These are phyloP conservation scores for Dicrostonyx torquatus DNA, from an alignment of 2,797 vertebrate species.

Conservation along the genomic window DNA sequence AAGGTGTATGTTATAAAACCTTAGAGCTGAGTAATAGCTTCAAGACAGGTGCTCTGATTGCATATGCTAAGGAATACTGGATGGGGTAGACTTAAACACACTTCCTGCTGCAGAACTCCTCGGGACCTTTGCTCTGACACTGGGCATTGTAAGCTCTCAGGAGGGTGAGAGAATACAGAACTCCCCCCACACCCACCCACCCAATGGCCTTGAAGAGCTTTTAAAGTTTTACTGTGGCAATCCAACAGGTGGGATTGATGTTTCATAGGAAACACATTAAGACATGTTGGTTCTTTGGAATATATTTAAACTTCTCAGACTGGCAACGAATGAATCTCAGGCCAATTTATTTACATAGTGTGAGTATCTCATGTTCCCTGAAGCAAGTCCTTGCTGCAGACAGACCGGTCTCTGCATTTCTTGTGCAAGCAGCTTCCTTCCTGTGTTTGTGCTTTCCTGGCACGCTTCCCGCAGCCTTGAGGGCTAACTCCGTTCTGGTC, in stretches of 20 bases:
- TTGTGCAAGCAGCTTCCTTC: neutral
- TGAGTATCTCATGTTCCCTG: slow-evolving; percentile 29
- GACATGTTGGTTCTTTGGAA: slow-evolving; percentile 56
- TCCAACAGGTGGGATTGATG: slow-evolving; percentile 62
- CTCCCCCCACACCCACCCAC: neutral
- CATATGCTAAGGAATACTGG: neutral
- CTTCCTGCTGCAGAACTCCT: slow-evolving; percentile 3
- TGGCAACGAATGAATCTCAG: slow-evolving; percentile 59
- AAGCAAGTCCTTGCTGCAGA: neutral
- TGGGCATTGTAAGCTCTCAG: neutral
- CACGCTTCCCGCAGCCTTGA: neutral
- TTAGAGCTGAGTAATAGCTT: slow-evolving; percentile 58
- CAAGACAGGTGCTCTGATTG: slow-evolving; percentile 38
- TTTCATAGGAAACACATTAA: slow-evolving; percentile 65
- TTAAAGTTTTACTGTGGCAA: slow-evolving; percentile 67
- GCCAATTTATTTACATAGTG: slow-evolving; percentile 65
- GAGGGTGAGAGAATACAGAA: neutral
- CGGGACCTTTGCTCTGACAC: neutral
- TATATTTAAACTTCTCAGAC: slow-evolving; percentile 67
- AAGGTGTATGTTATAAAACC: slow-evolving; percentile 54
- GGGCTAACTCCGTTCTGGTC: neutral
- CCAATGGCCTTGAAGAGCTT: neutral
- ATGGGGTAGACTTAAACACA: neutral
- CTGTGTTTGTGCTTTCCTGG: neutral
- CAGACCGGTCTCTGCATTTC: neutral